Conservation (phyloP, 2,888 invertebrate species). For the Drosophila mimica region DNA sequence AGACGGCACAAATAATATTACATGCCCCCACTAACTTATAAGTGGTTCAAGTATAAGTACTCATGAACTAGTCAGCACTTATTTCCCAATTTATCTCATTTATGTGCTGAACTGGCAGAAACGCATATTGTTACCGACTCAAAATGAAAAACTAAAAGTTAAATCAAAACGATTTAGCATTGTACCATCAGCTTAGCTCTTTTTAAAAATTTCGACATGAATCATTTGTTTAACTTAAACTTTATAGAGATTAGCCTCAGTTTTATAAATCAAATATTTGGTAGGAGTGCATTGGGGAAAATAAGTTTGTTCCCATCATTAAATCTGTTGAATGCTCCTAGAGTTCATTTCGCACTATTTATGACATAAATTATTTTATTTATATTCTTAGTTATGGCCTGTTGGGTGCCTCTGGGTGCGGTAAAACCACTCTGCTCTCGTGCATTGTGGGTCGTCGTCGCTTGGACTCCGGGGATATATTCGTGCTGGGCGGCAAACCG, state of each 20-base stretch:
- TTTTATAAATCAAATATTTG: not conserved
- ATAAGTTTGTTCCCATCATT: not conserved
- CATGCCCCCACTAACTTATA: constrained; percentile 14
- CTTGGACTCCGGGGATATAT: constrained; percentile 94
- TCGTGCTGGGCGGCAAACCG: constrained; percentile 95
- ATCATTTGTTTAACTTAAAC: not conserved
- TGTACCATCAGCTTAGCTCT: not conserved
- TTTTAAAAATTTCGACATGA: not conserved
- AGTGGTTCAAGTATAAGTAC: not conserved
- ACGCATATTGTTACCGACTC: constrained; percentile 10
- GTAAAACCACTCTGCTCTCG: constrained; percentile 97
- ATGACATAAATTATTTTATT: not conserved
- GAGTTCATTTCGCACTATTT: not conserved
- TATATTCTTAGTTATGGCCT: constrained; percentile 91
- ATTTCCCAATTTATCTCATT: constrained; percentile 30
- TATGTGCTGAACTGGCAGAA: constrained; percentile 50
- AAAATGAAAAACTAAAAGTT: constrained; percentile 2
- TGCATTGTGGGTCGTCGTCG: constrained; percentile 95
- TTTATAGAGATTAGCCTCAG: not conserved
- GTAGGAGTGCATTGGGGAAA: not conserved
- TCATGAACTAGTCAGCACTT: constrained; percentile 13
- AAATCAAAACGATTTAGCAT: not conserved
- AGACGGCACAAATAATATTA: constrained; percentile 51
- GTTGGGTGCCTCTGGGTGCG: constrained; percentile 97
- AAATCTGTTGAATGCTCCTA: not conserved